Base-by-base conservation (phyloP, 2,888 invertebrate genomes). In the Acronicta leporina region DNA sequence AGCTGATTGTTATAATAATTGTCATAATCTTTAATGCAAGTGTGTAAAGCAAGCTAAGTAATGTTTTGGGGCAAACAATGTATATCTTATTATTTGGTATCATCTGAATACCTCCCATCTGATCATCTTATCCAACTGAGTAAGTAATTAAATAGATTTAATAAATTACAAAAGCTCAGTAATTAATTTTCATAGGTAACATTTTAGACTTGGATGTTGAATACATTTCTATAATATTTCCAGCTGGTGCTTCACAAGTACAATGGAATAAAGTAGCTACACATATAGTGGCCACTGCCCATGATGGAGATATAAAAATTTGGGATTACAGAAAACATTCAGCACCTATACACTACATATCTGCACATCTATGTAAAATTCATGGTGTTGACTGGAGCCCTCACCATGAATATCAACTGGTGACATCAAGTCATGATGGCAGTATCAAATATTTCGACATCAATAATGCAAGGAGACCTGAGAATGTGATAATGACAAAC, bases 331-430 rank as follows among this genome's bases (percentile, higher is more conserved):
- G 99, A 68, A 98, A 98, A 93, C 96, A 97, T 67, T 96, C 96
- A 49, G 95, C 97, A 53, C 99, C 99, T 0, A 96, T 98, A 4
- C 98, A 98, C 84, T 99, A 99, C 80, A 98, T 99, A 77, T 97
- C 99, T 25, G 99, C 99, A 5, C 99, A 99, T 94, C 94, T 98
- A 33, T 94, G 92, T 72, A 96, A 98, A 95, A 98, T 99, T 73
- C 97, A 98, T 86, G 98, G 99, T 46, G 96, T 99, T 38, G 99
- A 99, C 88, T 99, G 99, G 99, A 98, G 97, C 89, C 97, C 97
- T 13, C 96, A 96, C 68, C 96, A 97, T 80, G 98, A 98, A 89
- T 97, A 97, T 72, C 97, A 97, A 82, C 89, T 98, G 62, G 97
- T 97, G 44, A 98, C 99, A 9, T 98, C 98, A 60, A 98, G 99